These are phyloP conservation scores for Xanthorhoe spadicearia DNA, from an alignment of 2,888 invertebrate genomes.

Conservation along the genomic window DNA sequence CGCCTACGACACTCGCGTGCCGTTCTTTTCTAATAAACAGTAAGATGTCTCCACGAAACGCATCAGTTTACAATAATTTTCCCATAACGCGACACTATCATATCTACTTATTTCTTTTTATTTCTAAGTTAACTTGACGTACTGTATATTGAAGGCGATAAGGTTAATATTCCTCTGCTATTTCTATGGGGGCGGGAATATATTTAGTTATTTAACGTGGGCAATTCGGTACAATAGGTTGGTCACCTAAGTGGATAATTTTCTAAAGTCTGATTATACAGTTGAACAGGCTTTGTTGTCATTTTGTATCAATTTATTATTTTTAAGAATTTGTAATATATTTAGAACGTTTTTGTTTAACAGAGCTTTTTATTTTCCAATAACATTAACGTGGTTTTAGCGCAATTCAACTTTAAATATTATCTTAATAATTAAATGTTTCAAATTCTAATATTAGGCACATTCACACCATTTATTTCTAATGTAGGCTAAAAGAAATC, in stretches of 20 bases:
- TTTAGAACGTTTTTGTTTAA: neutral
- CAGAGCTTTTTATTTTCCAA: neutral
- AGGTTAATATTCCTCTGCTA: constrained; percentile 8
- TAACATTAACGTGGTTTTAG: neutral
- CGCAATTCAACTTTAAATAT: constrained; percentile 10
- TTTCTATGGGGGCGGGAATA: neutral
- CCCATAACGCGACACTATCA: constrained; percentile 57
- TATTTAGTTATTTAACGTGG: constrained; percentile 34
- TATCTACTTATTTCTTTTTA: constrained; percentile 30
- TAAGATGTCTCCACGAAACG: constrained; percentile 44
- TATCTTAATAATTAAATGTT: constrained; percentile 6
- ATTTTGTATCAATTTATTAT: constrained; percentile 8
- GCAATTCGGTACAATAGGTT: constrained; percentile 39
- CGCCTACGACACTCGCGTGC: constrained; percentile 51
- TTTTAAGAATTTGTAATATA: neutral
- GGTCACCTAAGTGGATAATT: constrained; percentile 28
- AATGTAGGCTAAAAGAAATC: constrained; percentile 42
- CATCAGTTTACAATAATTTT: constrained; percentile 70
- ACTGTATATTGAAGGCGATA: constrained; percentile 13
- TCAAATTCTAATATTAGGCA: constrained; percentile 21
- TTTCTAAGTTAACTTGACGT: neutral
- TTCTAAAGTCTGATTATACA: constrained; percentile 28
- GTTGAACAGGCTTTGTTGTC: constrained; percentile 12
- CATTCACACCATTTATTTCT: constrained; percentile 40
- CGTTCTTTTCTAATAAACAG: constrained; percentile 41